phyloP scores from a whole-genome alignment of 2,113 vertebrate genomes.

The Istiophorus platypterus region DNA sequence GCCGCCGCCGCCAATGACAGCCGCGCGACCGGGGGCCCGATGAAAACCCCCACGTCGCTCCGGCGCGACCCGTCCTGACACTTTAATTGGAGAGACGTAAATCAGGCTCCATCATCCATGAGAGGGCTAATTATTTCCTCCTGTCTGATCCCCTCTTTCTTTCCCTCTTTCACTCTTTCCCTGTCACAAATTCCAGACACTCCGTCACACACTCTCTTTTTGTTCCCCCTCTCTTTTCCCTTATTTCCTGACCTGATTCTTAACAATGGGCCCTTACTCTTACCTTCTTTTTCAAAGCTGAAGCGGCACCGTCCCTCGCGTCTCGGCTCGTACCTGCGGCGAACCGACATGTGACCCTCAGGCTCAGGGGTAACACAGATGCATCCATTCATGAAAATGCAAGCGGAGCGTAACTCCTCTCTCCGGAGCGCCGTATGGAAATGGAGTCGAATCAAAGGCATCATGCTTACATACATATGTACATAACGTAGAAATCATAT shows the following conservation, averaged over 20 bases:
- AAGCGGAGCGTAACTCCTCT: background rate
- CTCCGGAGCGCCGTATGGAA: constrained; percentile 37
- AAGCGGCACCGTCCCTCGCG: constrained; percentile 17
- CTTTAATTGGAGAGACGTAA: constrained; percentile 80
- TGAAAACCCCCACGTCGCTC: constrained; percentile 45
- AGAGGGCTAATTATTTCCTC: constrained; percentile 79
- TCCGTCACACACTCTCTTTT: no score
- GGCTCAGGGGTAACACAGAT: constrained; percentile 31
- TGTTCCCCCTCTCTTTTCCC: background rate
- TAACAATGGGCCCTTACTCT: constrained; percentile 10
- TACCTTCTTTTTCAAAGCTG: constrained; percentile 15
- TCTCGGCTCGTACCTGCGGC: constrained; percentile 25
- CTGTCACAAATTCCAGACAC: background rate
- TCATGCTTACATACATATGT: constrained; percentile 24
- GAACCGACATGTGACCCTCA: constrained; percentile 18
- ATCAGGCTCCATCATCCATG: constrained; percentile 74
- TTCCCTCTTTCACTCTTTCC: constrained; percentile 30
- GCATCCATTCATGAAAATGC: constrained; percentile 49
- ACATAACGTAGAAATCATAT: constrained; percentile 16
- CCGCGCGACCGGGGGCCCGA: constrained; percentile 28
- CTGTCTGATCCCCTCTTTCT: constrained; percentile 50
- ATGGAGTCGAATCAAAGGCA: constrained; percentile 20
- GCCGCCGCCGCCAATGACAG: constrained; percentile 22
- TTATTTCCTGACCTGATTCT: constrained; percentile 15
- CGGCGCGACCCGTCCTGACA: constrained; percentile 62